Base-by-base conservation (phyloP, 2,888 invertebrate genomes). In the Nezara viridula region DNA sequence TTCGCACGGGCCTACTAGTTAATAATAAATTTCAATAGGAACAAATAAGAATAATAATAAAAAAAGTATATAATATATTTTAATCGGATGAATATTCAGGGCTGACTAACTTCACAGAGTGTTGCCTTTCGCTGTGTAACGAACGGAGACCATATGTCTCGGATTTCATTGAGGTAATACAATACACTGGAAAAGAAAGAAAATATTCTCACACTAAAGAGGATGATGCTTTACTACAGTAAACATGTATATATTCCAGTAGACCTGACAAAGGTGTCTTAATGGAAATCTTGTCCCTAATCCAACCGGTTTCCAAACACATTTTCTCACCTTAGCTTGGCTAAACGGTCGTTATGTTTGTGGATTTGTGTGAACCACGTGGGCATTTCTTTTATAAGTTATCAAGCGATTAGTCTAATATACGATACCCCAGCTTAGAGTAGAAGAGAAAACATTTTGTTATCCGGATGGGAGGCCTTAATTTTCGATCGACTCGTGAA, bases 251-350 rank as follows among this genome's bases (percentile, higher is more conserved):
- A 81, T 12, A 44, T 81, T 44, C n/a, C 44, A 24, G n/a, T 44
- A 44, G 44, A 47, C 1, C 44, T 47, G 81, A 47, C 44, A 81
- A n/a, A 81, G 44, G 81, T 81, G 81, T 81, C 81, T 40, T 44
- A 47, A 81, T 81, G 81, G 44, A 81, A 44, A 81, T 81, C 40
- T 77, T 10, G n/a, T 44, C 12, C n/a, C 81, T 81, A 44, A 81
- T 81, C 44, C 44, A 47, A 81, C 81, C 81, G 81, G 81, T 81
- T 81, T 21, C 66, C 19, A 37, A 73, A 73, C 66, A 73, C 19
- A 73, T 73, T 73, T 40, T 81, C 40, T 81, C 81, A 44, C 44
- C 81, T 81, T 44, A 81, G 81, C 81, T 44, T 44, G 7, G 44
- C 81, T 47, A 47, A 81, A 81, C n/a, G n/a, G 81, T 81, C 81